Evolutionary conservation across 2,113 vertebrate genomes (phyloP), one percentile per base, ranked within the genome.

Genomic region (Bagarius yarrelli): DNA sequence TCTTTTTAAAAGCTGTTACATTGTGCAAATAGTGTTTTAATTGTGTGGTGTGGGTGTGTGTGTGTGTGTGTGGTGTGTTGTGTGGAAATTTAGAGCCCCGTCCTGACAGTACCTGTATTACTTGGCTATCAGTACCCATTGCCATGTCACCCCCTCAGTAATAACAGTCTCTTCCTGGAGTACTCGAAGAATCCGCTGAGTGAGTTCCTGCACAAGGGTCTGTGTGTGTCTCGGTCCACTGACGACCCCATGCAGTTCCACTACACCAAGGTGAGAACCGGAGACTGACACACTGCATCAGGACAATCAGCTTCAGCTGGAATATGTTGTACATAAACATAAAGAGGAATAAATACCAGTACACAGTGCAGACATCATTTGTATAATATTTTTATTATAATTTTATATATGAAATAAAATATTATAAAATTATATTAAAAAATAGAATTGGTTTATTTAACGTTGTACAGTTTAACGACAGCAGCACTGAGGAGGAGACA

Each of bases 161-260:
- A 99, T 93, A 99, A 99, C 91, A 99, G 98, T 84, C 90, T 99
- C 3, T 99, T 99, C 87, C 90, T 99, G 80, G 93, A 99, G 88
- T 99, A 99, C 88, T 97, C 97, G 73, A 99, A 99, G 89, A 99
- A 97, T 84, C 98, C 98, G 0, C 91, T 99, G 3, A 86, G 94
- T 80, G 98, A 99, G 85, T 99, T 99, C 84, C 93, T 98, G 14
- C 96, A 98, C 57, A 99, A 99, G 83, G 98, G 97, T 16, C 92
- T 99, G 47, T 94, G 93, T 0, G 92, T 99, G 56, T 99, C 98
- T 0, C 94, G 99, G 83, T 99, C 98, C 75, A 99, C 98, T 0
- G 98, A 99, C 4, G 98, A 99, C 78, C 98, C 98, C 66, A 94
- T 99, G 97, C 98, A 99, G 92, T 99, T 99, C 85, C 98, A 99